Base-by-base conservation (phyloP, 2,113 vertebrate species). In the Gavia stellata region DNA sequence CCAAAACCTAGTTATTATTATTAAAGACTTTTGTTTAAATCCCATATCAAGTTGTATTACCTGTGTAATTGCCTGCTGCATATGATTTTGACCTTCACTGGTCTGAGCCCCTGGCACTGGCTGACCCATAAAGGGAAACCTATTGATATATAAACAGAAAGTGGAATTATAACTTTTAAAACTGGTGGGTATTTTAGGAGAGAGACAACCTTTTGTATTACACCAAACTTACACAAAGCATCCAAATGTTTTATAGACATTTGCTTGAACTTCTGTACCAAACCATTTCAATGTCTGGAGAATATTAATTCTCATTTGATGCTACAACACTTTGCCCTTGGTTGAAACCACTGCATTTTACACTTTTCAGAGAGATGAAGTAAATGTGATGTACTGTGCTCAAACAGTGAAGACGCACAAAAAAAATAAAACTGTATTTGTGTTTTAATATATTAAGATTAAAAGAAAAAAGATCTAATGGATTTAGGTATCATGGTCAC, bases 51-150 rank as follows among this genome's bases (percentile, higher is more conserved):
- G 61, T 42, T 67, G 38, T 26, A 68, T 91, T 99, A 99, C 99
- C 99, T 98, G 98, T 75, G 97, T 53, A 66, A 98, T 93, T 13
- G 97, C 95, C 67, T 98, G 98, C 1, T 98, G 98, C 63, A 98
- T 96, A 26, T 98, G 97, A 40, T 92, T 98, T 52, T 98, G 95
- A 44, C 96, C 93, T 65, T 99, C 99, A 20, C 87, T 94, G 18
- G 55, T 44, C 65, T 97, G 98, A 33, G 97, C 25, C 24, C 97
- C 98, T 6, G 99, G 93, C 44, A 97, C 85, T n/a, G 98, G 97
- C 56, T 98, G 98, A 94, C 98, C 98, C 93, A 97, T 97, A 65
- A 98, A 98, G 59, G 99, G 99, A 97, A 99, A 98, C 94, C 99
- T 99, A 90, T 24, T 10, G 55, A 87, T 4, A 86, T 0, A 85